phyloP scores from a whole-genome alignment of 92 coral and sea anemone species.

The Anthopleura xanthogrammica region DNA sequence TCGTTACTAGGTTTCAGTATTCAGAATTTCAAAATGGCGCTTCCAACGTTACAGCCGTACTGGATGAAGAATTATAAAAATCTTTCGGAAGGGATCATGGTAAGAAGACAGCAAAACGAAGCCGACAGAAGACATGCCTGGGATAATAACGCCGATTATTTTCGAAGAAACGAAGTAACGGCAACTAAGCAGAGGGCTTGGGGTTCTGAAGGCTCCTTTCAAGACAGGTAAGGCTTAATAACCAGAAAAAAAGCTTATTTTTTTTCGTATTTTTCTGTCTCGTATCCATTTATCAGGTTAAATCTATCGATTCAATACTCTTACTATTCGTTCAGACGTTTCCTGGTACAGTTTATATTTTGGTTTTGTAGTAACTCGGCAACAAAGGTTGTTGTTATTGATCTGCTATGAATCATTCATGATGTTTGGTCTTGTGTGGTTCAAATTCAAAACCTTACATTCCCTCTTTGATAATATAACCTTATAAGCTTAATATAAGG shows the following conservation, averaged over 20 bases:
- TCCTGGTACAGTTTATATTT: neutral
- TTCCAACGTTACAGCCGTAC: slow-evolving; percentile 97
- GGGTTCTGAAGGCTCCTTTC: slow-evolving; percentile 85
- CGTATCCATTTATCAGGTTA: neutral
- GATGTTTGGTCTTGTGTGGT: neutral
- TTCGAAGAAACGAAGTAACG: slow-evolving; percentile 86
- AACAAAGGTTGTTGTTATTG: neutral
- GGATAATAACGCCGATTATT: slow-evolving; percentile 90
- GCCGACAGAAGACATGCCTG: slow-evolving; percentile 91
- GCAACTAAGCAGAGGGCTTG: slow-evolving; percentile 97
- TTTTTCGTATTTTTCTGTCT: neutral
- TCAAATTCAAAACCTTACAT: neutral
- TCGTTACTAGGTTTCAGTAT: slow-evolving; percentile 5
- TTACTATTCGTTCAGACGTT: neutral
- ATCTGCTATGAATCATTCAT: neutral
- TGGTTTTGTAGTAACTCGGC: neutral
- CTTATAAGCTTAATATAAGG: no score
- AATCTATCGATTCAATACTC: neutral
- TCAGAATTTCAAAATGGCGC: slow-evolving; percentile 93
- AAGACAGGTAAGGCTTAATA: slow-evolving; percentile 64
- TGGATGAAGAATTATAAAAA: slow-evolving; percentile 96
- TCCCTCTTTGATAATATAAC: no score
- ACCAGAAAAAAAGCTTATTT: neutral
- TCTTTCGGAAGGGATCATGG: slow-evolving; percentile 87
- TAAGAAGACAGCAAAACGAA: slow-evolving; percentile 90